Evolutionary conservation across 2,797 vertebrate genomes (phyloP), one percentile per base, ranked within the genome.

Genomic region (Fringilla coelebs): DNA sequence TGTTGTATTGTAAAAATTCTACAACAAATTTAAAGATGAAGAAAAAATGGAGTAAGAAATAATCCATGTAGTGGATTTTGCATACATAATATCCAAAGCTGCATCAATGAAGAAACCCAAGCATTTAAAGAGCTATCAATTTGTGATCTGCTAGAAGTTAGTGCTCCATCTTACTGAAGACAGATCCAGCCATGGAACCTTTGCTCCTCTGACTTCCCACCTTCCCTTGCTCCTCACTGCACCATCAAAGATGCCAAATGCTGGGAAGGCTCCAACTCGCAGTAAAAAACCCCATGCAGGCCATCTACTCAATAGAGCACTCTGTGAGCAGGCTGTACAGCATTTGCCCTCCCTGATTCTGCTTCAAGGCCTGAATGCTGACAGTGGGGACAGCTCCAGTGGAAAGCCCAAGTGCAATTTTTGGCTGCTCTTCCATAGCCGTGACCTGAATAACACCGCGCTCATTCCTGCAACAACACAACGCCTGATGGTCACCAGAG

Each of bases 261-360:
- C 41, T 26, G 15, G 4, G 24, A 77, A 72, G 7, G 19, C 25
- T 89, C 57, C 73, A 75, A 20, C 16, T 61, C 55, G 7, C 0
- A 0, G 28, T 25, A 46, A 49, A 71, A n/a, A 10, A 0, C 17
- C 2, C 52, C 32, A 7, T 7, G 43, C 28, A 61, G 41, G 31
- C 15, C 4, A 2, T 13, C 49, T 38, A 48, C 31, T 68, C 22
- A 78, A 70, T 9, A 36, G 2, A 13, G 24, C 76, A 91, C 57
- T 54, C 79, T 89, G 26, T 7, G 20, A 83, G 58, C 55, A 72
- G 62, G 15, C 25, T 51, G 41, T 11, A 28, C 7, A 49, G 43
- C 43, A 51, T 6, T 49, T 41, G 22, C 58, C n/a, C 52, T 45
- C 46, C 85, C 65, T 28, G 34, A 65, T 22, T 48, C 43, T 61